phyloP scores from a whole-genome alignment of 1,140 invertebrate genomes.

The Cydia amplana region DNA sequence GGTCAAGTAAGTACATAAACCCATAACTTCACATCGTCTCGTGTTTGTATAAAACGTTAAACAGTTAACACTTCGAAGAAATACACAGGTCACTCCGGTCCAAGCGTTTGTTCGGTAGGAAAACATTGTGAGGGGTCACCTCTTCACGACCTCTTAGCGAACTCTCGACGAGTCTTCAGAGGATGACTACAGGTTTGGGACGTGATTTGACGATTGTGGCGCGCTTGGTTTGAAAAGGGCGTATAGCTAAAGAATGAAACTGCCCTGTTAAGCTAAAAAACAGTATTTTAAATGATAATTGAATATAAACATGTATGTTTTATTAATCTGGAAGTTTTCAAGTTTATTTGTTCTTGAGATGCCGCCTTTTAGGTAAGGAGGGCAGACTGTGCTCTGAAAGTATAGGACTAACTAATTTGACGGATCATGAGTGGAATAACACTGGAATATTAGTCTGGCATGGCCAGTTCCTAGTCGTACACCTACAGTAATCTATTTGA shows the following conservation, averaged over 20 bases:
- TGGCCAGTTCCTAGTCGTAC: no score
- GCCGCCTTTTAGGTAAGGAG: background rate
- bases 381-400: no score
- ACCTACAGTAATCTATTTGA: no score
- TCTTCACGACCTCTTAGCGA: slow-evolving; percentile 24
- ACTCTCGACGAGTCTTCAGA: slow-evolving; percentile 13
- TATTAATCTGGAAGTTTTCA: no score
- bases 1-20: slow-evolving; percentile 24
- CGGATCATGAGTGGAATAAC: no score
- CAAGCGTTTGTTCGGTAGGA: slow-evolving; percentile 25
- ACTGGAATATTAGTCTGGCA: no score
- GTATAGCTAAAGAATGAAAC: background rate
- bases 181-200: slow-evolving; percentile 27
- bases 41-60: slow-evolving; percentile 27
- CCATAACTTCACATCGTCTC: slow-evolving; percentile 6
- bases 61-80: slow-evolving; percentile 31
- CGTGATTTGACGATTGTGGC: slow-evolving; percentile 16
- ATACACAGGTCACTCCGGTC: slow-evolving; percentile 16
- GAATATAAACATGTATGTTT: background rate
- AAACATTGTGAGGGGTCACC: slow-evolving; percentile 27
- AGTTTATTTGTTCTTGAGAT: no score
- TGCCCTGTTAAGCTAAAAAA: no score
- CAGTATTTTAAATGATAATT: background rate
- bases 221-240: background rate
- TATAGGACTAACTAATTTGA: no score